Percentiles rank a stretch among this genome's conserved stretches.
phyloP scores from a whole-genome alignment of 2,113 vertebrate genomes.

The Limnothrissa miodon region DNA sequence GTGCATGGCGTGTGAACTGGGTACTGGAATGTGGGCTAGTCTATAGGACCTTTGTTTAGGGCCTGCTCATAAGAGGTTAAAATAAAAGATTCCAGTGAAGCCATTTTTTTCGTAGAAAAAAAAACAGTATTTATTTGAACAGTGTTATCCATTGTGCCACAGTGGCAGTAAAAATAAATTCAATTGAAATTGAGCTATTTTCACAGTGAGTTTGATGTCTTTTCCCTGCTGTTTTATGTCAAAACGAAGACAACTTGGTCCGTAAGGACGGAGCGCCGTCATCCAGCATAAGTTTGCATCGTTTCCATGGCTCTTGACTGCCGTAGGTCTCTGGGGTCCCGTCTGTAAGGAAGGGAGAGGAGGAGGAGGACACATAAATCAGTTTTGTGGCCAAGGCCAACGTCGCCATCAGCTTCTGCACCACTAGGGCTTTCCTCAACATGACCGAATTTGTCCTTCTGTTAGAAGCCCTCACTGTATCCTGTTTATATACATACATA shows the following conservation, averaged over 20 bases:
- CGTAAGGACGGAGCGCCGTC: neutral
- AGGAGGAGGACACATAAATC: neutral
- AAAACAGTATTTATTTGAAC: neutral
- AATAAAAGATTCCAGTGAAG: neutral
- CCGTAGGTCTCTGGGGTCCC: neutral
- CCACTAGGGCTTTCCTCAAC: neutral
- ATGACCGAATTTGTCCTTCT: neutral
- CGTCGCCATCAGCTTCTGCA: neutral
- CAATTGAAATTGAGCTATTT: neutral
- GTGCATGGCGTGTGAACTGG: neutral
- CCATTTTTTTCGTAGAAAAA: neutral
- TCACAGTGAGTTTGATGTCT: neutral
- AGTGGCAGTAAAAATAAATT: neutral
- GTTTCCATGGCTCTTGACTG: neutral
- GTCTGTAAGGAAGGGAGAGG: neutral
- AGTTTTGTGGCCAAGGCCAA: neutral
- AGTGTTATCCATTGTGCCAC: neutral
- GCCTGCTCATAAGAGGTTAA: neutral
- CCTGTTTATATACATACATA: constrained; percentile 15
- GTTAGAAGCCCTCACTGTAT: neutral
- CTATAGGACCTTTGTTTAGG: neutral
- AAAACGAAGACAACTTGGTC: neutral
- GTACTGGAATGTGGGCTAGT: neutral
- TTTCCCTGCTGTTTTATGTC: neutral
- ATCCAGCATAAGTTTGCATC: neutral